Evolutionary conservation across 2,888 invertebrate species (phyloP).

Genomic region (Trichogramma dendrolimi): DNA sequence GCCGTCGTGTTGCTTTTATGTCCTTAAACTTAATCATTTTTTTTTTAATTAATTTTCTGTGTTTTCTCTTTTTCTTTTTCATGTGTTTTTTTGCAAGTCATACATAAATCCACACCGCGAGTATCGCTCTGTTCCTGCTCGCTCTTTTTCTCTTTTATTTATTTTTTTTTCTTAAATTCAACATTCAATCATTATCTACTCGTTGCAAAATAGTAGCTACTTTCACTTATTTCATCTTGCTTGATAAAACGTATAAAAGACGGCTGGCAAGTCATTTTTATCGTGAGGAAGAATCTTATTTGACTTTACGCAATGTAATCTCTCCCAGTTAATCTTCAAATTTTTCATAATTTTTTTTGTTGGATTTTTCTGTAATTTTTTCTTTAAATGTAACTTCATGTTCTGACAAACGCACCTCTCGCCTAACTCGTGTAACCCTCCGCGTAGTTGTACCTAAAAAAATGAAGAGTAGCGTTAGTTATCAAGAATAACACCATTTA

Average conservation of each 20-base stretch:
- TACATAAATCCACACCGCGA: conserved; percentile 29
- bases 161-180: conserved; percentile 24
- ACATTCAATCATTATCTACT: conserved; percentile 43
- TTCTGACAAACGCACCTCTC: conserved; percentile 42
- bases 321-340: conserved; percentile 34
- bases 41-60: conserved; percentile 20
- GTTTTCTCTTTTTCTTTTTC: conserved; percentile 21
- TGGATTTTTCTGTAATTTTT: conserved; percentile 32
- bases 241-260: conserved; percentile 52
- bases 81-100: conserved; percentile 28
- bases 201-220: conserved; percentile 52
- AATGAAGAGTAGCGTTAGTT: conserved; percentile 27
- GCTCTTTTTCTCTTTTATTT: conserved; percentile 16
- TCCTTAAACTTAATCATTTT: conserved; percentile 7
- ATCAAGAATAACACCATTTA: not conserved
- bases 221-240: conserved; percentile 48
- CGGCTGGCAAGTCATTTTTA: conserved; percentile 52
- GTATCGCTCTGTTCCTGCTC: conserved; percentile 30
- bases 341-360: conserved; percentile 22
- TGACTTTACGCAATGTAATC: conserved; percentile 41
- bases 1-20: conserved; percentile 31
- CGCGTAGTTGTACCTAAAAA: conserved; percentile 47
- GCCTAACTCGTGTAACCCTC: conserved; percentile 49
- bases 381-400: conserved; percentile 38
- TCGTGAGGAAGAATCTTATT: conserved; percentile 49